phyloP scores from a whole-genome alignment of 1,140 invertebrate species.

The Antheraea pernyi region DNA sequence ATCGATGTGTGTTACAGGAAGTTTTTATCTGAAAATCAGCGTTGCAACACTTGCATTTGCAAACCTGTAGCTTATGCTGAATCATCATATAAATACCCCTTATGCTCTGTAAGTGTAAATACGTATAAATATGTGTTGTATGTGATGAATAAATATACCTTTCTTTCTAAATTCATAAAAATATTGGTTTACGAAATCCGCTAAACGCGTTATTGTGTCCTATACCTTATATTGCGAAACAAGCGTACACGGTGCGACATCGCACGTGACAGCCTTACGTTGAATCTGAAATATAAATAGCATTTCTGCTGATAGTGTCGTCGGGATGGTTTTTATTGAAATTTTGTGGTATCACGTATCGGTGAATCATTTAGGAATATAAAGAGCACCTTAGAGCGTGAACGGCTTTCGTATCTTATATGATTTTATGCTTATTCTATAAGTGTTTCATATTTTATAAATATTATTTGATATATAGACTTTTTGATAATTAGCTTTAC shows the following conservation, averaged over 20 bases:
- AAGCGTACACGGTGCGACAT: neutral
- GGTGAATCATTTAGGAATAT: neutral
- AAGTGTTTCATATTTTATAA: neutral
- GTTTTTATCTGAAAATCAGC: too few species aligned
- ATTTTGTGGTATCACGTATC: neutral
- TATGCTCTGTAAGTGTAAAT: too few species aligned
- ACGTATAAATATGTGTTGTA: too few species aligned
- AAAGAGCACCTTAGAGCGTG: neutral
- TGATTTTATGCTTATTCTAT: neutral
- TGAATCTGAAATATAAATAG: slow-evolving; percentile 1
- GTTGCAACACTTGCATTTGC: too few species aligned
- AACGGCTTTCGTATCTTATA: neutral
- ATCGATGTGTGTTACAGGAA: too few species aligned
- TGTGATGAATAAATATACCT: too few species aligned
- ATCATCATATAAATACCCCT: too few species aligned
- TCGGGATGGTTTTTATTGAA: slow-evolving; percentile 3
- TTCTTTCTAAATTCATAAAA: too few species aligned
- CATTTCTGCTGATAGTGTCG: neutral
- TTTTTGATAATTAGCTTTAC: too few species aligned
- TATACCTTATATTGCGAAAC: neutral
- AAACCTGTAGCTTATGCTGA: too few species aligned
- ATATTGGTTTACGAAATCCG: neutral
- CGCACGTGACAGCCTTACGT: neutral
- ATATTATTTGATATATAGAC: too few species aligned
- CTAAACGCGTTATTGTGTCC: neutral